A percentile compares a stretch with the other conserved stretches of the same genome.
Conservation (phyloP, 2,888 invertebrate genomes). For the Mythimna ferrago region DNA sequence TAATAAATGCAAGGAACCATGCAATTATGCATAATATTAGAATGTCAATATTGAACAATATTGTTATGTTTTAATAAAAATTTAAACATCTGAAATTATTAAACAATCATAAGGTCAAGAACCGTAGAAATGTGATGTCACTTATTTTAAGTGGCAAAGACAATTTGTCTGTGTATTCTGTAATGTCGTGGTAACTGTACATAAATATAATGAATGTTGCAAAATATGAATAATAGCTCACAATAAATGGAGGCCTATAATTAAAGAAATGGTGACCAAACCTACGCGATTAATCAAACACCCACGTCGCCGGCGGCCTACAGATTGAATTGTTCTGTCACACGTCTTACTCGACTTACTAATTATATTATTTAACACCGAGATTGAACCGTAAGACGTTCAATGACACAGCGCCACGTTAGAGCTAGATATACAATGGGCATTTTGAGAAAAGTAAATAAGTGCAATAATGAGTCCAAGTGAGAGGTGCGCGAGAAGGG, state of each 20-base stretch:
- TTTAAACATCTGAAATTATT: slow-evolving; percentile 10
- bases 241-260: slow-evolving; percentile 49
- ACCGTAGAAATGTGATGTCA: slow-evolving; percentile 35
- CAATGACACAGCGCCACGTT: slow-evolving; percentile 34
- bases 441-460: slow-evolving; percentile 71
- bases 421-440: slow-evolving; percentile 37
- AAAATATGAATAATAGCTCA: slow-evolving; percentile 54
- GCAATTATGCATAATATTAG: slow-evolving; percentile 10
- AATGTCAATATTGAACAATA: slow-evolving; percentile 13
- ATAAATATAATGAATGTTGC: slow-evolving; percentile 54
- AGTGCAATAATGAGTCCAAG: slow-evolving; percentile 83
- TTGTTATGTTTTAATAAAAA: background rate
- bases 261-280: slow-evolving; percentile 58
- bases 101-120: slow-evolving; percentile 31
- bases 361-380: slow-evolving; percentile 61
- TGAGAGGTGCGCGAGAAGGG: slow-evolving; percentile 87
- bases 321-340: slow-evolving; percentile 64
- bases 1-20: slow-evolving; percentile 49
- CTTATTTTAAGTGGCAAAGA: slow-evolving; percentile 23
- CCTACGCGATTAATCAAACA: slow-evolving; percentile 61
- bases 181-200: slow-evolving; percentile 50
- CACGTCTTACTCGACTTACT: slow-evolving; percentile 54
- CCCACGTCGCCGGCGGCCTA: slow-evolving; percentile 56
- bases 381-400: slow-evolving; percentile 38
- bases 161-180: slow-evolving; percentile 46